phyloP scores from a whole-genome alignment of 2,888 invertebrate genomes.

The Hyppa rectilinea region DNA sequence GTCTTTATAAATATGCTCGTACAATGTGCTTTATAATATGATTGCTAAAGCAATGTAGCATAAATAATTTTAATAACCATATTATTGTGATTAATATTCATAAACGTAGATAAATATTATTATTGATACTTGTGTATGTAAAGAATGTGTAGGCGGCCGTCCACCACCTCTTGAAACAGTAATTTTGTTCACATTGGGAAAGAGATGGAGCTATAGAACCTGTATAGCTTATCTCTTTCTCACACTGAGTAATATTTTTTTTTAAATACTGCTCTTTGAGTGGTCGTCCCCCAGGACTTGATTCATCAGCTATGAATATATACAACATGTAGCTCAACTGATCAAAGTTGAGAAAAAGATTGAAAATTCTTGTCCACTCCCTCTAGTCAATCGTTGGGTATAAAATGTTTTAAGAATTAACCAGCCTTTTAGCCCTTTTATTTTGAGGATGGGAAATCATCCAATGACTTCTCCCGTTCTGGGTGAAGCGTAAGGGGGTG shows the following conservation, averaged over 20 bases:
- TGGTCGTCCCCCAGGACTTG: too few species aligned
- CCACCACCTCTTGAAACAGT: too few species aligned
- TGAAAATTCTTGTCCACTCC: background rate
- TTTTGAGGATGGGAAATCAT: too few species aligned
- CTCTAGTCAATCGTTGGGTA: background rate
- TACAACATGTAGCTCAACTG: background rate
- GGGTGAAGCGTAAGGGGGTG: too few species aligned
- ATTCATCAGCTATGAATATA: constrained; percentile 13
- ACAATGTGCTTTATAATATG: constrained; percentile 7
- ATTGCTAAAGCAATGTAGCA: constrained; percentile 11
- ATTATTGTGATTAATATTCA: background rate
- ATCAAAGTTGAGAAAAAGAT: background rate
- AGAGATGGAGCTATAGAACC: too few species aligned
- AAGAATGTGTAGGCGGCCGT: too few species aligned
- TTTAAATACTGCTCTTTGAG: too few species aligned
- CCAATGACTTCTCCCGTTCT: too few species aligned
- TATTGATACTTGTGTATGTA: background rate
- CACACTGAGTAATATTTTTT: too few species aligned
- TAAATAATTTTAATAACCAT: constrained; percentile 7
- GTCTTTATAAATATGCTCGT: constrained; percentile 2
- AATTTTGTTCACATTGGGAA: too few species aligned
- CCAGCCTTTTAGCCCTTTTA: background rate
- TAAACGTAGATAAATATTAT: background rate
- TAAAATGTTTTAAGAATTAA: background rate
- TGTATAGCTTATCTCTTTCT: too few species aligned